Evolutionary conservation across 2,797 vertebrate species (phyloP), one percentile per base, ranked within the genome.

Genomic region (Novumbra hubbsi): DNA sequence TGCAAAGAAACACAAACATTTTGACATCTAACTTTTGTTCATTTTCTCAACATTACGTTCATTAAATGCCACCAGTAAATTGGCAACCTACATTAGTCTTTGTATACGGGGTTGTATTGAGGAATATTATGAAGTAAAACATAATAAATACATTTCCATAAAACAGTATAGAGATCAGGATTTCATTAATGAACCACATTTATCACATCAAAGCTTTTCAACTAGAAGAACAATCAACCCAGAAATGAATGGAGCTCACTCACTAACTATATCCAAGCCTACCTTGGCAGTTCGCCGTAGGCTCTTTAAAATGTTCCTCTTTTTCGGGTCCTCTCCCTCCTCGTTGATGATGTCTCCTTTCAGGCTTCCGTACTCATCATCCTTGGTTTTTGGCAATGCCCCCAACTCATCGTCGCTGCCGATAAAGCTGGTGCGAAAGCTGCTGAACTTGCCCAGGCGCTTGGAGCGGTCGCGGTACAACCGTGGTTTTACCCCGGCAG

Each of bases 341-440:
- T 97, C 93, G 52, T 91, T 95, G 0, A 92, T 91, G 0, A 95
- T 96, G 78, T 99, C 97, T 0, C 95, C 94, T 77, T 98, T 99
- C 3, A 95, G 92, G 0, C 92, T 91, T 0, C 92, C 91, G 1
- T 94, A 96, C 73, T 95, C 94, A 5, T 98, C 97, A 41, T 97
- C 96, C 79, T 98, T 98, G 75, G 96, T 96, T 55, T 94, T 93
- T 0, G 88, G 90, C 7, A 96, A 94, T 0, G 95, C 95, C 1
- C 96, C 96, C 74, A 97, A 90, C 77, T 99, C 97, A 0, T 99
- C 97, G 0, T 99, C 97, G 0, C 97, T 98, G 21, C 96, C 96
- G 5, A 99, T 95, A 48, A 98, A 96, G 89, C 96, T 98, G 24
- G 93, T 96, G 21, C 96, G 93, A 77, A 97, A 99, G 84, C 95